Conservation (phyloP, 1,140 invertebrate species). For the Elymnias hypermnestra region DNA sequence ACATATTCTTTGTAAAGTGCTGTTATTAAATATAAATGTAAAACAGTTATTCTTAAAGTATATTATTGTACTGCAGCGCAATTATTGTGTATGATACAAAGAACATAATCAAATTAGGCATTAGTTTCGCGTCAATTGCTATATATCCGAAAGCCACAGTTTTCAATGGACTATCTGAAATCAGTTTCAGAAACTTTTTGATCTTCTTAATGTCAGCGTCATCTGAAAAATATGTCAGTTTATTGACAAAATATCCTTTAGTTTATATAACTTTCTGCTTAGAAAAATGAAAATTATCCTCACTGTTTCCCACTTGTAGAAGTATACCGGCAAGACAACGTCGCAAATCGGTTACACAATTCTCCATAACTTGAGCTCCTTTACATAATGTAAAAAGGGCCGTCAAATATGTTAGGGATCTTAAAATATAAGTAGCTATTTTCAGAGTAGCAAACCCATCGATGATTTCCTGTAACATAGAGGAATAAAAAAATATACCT, state of each 20-base stretch:
- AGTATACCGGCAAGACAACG: slow-evolving; percentile 13
- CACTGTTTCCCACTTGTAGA: slow-evolving; percentile 5
- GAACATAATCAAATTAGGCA: slow-evolving; percentile 34
- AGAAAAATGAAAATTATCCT: too few species aligned
- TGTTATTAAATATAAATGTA: too few species aligned
- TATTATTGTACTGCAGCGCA: slow-evolving; percentile 43
- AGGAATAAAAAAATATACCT: too few species aligned
- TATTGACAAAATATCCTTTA: too few species aligned
- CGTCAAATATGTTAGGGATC: slow-evolving; percentile 3
- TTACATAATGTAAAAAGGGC: slow-evolving; percentile 5
- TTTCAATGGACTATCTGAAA: slow-evolving; percentile 22
- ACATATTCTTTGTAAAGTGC: too few species aligned
- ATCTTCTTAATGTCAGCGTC: slow-evolving; percentile 19
- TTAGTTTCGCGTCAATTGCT: slow-evolving; percentile 32
- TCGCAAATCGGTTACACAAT: slow-evolving; percentile 3
- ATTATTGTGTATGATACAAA: slow-evolving; percentile 43
- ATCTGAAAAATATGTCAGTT: slow-evolving; percentile 30
- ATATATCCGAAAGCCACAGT: slow-evolving; percentile 29
- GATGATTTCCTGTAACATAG: too few species aligned
- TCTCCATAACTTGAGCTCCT: slow-evolving; percentile 6
- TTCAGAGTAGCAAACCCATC: too few species aligned
- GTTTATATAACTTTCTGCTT: too few species aligned
- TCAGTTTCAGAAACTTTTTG: slow-evolving; percentile 28
- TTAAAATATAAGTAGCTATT: too few species aligned
- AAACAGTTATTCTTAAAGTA: too few species aligned